Evolutionary conservation across 2,113 vertebrate species (phyloP), one percentile per base, ranked within the genome.

Genomic region (Deroptyus accipitrinus): DNA sequence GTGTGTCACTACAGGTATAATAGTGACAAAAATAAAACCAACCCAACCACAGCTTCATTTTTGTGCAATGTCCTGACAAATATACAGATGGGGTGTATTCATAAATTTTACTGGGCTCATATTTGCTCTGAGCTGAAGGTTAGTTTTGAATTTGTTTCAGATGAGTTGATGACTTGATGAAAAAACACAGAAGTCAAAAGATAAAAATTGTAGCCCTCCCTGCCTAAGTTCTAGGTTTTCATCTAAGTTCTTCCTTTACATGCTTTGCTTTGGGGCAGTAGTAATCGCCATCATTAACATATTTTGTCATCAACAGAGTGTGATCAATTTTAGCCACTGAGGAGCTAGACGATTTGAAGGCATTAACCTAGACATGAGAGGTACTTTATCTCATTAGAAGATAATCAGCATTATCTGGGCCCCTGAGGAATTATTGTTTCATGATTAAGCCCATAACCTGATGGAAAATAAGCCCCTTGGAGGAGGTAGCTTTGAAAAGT

Each of bases 341-440:
- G 27, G 52, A 94, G 24, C 37, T 54, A 73, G 25, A n/a, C 31
- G 6, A 30, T 94, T 93, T 92, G 61, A 55, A 92, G 68, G 16
- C 72, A 93, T 22, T 70, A 83, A 37, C 86, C 59, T 81, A 37
- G 70, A 88, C 42, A 94, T 23, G 51, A 83, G 68, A 84, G 17
- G 24, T 44, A 37, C 42, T 84, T 93, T 81, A 73, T 78, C 57
- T 92, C 76, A 79, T 95, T 92, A 90, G 68, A 86, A 88, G 55
- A 27, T 54, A 95, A 93, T 88, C 83, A 96, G 70, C 66, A 42
- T 7, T 88, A 35, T 42, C 76, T 93, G 69, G 28, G 39, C 30
- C 90, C 37, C 64, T n/a, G 28, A 49, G 66, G 73, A 95, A 92
- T 88, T 75, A 24, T 9, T 72, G 8, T 41, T 86, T 41, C 30